Evolutionary conservation across 64 coral and sea anemone genomes (phyloP), one percentile per base, ranked within the genome.

Genomic region (Stichodactyla helianthus): DNA sequence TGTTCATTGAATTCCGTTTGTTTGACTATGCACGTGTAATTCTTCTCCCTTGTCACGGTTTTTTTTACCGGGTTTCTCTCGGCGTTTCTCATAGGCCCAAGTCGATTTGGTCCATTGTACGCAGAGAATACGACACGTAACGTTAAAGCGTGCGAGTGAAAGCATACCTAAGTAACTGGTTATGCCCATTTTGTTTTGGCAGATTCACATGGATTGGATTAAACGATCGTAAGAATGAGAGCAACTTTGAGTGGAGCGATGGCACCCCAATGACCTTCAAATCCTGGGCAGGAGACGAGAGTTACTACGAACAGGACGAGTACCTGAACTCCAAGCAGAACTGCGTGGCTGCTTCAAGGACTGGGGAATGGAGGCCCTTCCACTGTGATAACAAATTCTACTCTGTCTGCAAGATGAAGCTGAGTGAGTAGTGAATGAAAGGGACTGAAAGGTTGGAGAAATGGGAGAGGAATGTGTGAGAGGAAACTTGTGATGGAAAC

Each of bases 381-480:
- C 94, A 96, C 35, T 96, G 94, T 55, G 91, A 96, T 19, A 78
- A 96, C 82, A 90, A 89, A 59, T 96, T 96, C 80, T 96, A 96
- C 78, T 87, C 62, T 23, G 79, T 96, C 71, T 96, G 94, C 85
- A 92, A 96, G 58, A 96, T 89, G 88, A 93, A 93, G 71, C 71
- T 96, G 26, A 87, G 94, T 96, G 82, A 89, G 94, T 92, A 27
- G 53, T 8, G 54, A 9, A 82, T 35, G 50, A 81, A 52, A 52
- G 78, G 68, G 68, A 74, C 0, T 10, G 68, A 10, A 74, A 74
- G 10, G 12, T 13, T 74, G 26, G 20, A 74, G 18, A 18, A 65
- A 65, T 22, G 62, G 18, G 15, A 65, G 6, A 20, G 6, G 62
- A 16, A 6, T 59, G 9, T 59, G 15, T 16, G 56, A 4, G 15